Base-by-base conservation (phyloP, 2,888 invertebrate genomes). In the Eupithecia exiguata region DNA sequence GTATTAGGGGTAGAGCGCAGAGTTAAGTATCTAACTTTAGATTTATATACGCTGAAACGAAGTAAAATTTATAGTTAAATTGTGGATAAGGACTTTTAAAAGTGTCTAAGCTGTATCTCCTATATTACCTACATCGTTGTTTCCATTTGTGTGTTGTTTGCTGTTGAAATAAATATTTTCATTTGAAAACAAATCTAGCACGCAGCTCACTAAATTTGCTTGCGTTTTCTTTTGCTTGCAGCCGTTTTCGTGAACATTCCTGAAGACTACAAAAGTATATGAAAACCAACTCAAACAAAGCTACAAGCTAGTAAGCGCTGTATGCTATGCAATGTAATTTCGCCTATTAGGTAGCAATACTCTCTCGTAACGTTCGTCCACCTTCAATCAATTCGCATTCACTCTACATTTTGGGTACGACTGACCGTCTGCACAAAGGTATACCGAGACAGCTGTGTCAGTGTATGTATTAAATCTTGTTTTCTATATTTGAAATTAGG, bases 361-460 rank as follows among this genome's bases (percentile, higher is more conserved):
- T 66, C 62, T 75, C 62, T 18, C 63, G 73, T 61, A 49, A 61
- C 73, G 73, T 71, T 76, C 75, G 73, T 75, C 68, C 66, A 76
- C 75, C 75, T 76, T 73, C 75, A 76, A 76, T 76, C 75, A 76
- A n/a, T 36, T 66, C 58, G 69, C 69, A 76, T 76, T 76, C 75
- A 76, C 53, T 38, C 67, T 73, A 73, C 71, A 71, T 76, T 75
- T 73, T 66, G 73, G 72, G 65, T 61, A 58, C 61, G 43, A 25
- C 70, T 76, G 73, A 71, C 75, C 75, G 72, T 38, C 68, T 67
- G 43, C 16, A 18, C 70, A 68, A 67, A 73, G 75, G 30, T 43
- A 7, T 14, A 12, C 7, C 9, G 14, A 18, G 14, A 25, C 3
- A 67, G 72, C 70, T 70, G 10, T 1, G n/a, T 68, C 21, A 75